Evolutionary conservation across 2,797 vertebrate genomes (phyloP), one percentile per base, ranked within the genome.

Genomic region (Sebastes minor): DNA sequence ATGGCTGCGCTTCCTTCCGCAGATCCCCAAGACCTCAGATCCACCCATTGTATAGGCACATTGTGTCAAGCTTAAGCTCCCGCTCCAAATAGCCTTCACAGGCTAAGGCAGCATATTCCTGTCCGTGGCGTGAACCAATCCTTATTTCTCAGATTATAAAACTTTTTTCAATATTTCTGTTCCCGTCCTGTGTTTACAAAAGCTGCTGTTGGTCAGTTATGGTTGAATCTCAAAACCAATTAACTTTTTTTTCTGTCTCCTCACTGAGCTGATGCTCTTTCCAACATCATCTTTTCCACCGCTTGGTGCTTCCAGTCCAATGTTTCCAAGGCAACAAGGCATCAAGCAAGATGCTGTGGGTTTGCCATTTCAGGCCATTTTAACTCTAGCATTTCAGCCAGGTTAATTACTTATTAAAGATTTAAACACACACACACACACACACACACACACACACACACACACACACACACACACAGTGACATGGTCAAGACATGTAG

Each of bases 21-120:
- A 93, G 91, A 94, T 94, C 91, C 89, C 74, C 82, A 79, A 92
- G 90, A 91, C 92, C 92, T 94, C 89, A 93, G 92, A 95, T 94
- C 91, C 92, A 91, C 72, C 81, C 85, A 90, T 94, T 95, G 93
- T 95, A 86, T 56, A 63, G 86, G 78, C 86, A 89, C 88, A 94
- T 93, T 95, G 93, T 95, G 91, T 90, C 92, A 84, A 91, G 85
- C 82, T 92, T 95, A 93, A 94, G 91, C 94, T 89, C 79, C 85
- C 78, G 83, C 92, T 91, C 89, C 83, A 87, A 92, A 92, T 85
- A 89, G 90, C 89, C 86, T 87, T 87, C 82, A 83, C 67, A 76
- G 85, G 88, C 90, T 82, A 88, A 83, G 86, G 88, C 81, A 93
- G 92, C 84, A 92, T 86, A 94, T 94, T 94, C 92, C 84, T 87